phyloP scores from a whole-genome alignment of 92 coral and sea anemone genomes.

The Zoanthus solanderi region DNA sequence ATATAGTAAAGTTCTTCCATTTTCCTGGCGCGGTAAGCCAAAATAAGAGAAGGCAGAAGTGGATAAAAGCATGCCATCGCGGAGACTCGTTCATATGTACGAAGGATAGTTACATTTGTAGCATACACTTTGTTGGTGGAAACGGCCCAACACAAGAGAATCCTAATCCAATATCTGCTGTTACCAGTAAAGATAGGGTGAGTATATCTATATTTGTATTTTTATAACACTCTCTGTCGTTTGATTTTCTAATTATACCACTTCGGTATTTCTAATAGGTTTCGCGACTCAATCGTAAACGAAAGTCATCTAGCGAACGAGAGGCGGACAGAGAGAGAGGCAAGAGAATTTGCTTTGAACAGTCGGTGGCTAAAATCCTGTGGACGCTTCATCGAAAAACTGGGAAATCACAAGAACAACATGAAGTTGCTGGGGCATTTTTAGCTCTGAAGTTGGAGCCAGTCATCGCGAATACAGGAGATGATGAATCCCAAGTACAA shows the following conservation, averaged over 20 bases:
- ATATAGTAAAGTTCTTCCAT: too few relatives aligned
- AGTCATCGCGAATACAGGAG: slow-evolving; percentile 33
- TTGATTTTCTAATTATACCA: slow-evolving; percentile 19
- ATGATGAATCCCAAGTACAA: slow-evolving; percentile 16
- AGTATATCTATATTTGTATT: slow-evolving; percentile 40
- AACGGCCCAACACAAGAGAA: too few relatives aligned
- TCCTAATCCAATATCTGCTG: slow-evolving; percentile 15
- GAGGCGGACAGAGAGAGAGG: slow-evolving; percentile 57
- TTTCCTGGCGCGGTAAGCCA: too few relatives aligned
- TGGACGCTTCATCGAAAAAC: slow-evolving; percentile 55
- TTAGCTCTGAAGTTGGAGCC: slow-evolving; percentile 58
- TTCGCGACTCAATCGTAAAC: slow-evolving; percentile 61
- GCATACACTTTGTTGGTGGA: too few relatives aligned
- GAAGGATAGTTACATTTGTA: too few relatives aligned
- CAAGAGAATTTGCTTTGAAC: slow-evolving; percentile 69
- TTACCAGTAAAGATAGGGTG: slow-evolving; percentile 65
- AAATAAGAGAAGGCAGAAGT: too few relatives aligned
- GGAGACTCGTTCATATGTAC: too few relatives aligned
- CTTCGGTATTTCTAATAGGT: slow-evolving; percentile 52
- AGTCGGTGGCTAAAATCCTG: slow-evolving; percentile 67
- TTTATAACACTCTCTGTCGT: slow-evolving; percentile 42
- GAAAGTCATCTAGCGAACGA: slow-evolving; percentile 65
- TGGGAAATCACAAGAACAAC: slow-evolving; percentile 67
- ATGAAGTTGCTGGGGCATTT: slow-evolving; percentile 59
- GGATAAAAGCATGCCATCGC: too few relatives aligned